These are phyloP conservation scores for Periphyllus acericola DNA, from an alignment of 2,888 invertebrate species.

Conservation along the genomic window DNA sequence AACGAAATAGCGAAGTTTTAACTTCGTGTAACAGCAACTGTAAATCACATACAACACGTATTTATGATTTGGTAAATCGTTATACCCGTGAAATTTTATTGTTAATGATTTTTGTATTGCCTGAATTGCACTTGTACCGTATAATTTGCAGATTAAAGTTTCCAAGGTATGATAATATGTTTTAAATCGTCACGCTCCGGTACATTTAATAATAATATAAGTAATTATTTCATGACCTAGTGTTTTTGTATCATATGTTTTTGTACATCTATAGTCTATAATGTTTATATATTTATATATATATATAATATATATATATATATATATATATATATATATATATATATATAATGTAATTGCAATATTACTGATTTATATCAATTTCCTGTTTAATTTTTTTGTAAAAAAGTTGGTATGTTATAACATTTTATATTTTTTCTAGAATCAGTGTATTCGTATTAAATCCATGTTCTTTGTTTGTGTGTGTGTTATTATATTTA, in stretches of 20 bases:
- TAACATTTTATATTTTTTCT: too few species aligned
- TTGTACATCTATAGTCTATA: too few species aligned
- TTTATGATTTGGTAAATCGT: background rate
- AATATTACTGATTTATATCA: conserved; percentile 14
- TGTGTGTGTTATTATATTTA: background rate
- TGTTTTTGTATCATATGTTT: too few species aligned
- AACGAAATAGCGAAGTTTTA: background rate
- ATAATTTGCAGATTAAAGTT: background rate
- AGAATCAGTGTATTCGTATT: background rate
- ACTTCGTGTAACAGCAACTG: background rate
- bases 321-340: background rate
- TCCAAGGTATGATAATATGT: conserved; percentile 1
- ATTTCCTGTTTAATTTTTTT: conserved; percentile 32
- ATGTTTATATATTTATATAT: too few species aligned
- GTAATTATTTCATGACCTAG: background rate
- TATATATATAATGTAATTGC: background rate
- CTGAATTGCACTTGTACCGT: background rate
- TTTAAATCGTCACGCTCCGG: background rate
- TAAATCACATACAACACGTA: background rate
- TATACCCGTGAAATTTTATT: background rate
- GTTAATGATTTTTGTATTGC: background rate
- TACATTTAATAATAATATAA: background rate
- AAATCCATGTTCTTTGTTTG: background rate
- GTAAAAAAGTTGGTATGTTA: background rate
- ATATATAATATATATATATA: background rate